phyloP scores from a whole-genome alignment of 2,113 vertebrate genomes.

The Azemiops feae region DNA sequence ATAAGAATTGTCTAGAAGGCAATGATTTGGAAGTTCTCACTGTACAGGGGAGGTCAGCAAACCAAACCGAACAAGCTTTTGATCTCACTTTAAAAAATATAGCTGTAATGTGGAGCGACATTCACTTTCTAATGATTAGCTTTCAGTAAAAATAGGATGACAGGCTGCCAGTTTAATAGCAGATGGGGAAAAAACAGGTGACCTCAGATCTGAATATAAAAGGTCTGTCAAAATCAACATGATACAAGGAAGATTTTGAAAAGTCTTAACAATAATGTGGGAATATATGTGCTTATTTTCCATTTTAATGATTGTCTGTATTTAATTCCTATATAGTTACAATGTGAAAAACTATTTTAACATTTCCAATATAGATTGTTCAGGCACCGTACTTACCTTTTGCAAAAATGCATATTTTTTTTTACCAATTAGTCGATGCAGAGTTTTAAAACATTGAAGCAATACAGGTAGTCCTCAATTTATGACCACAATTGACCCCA shows the following conservation, averaged over 20 bases:
- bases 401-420: neutral
- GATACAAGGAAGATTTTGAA: neutral
- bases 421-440: neutral
- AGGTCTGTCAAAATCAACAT: neutral
- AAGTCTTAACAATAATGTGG: neutral
- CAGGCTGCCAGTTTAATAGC: conserved; percentile 2
- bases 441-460: neutral
- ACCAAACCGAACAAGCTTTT: conserved; percentile 46
- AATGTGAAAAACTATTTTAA: neutral
- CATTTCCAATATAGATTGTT: neutral
- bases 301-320: neutral
- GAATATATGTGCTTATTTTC: neutral
- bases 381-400: neutral
- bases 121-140: conserved; percentile 25
- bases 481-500: neutral
- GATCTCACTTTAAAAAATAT: conserved; percentile 49
- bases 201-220: neutral
- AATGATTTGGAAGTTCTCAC: conserved; percentile 56
- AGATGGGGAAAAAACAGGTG: neutral
- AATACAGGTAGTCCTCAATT: neutral
- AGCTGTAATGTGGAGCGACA: conserved; percentile 9
- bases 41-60: conserved; percentile 40
- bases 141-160: conserved; percentile 18
- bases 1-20: conserved; percentile 60
- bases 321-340: neutral